phyloP scores from a whole-genome alignment of 2,797 vertebrate genomes.

The Alauda arvensis region DNA sequence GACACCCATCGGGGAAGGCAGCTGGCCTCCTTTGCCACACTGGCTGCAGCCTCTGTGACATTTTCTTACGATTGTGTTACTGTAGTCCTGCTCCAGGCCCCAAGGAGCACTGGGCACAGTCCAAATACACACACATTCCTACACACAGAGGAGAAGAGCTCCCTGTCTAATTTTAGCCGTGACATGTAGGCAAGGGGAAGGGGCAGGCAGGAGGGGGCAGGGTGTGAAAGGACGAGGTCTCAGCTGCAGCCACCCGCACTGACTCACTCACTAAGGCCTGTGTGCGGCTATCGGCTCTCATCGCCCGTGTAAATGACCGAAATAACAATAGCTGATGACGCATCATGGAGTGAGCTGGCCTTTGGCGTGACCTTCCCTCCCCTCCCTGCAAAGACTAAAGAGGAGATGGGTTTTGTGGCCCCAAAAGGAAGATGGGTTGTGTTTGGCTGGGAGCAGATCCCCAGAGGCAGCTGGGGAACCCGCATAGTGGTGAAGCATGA shows the following conservation, averaged over 20 bases:
- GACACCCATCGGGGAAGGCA: background rate
- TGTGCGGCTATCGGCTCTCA: background rate
- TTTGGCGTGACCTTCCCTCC: rapidly evolving
- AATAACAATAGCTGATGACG: background rate
- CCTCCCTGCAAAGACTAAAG: background rate
- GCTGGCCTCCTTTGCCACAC: background rate
- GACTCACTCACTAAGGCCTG: background rate
- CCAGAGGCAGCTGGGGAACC: background rate
- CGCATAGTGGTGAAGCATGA: rapidly evolving
- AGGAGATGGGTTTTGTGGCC: background rate
- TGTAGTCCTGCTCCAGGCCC: background rate
- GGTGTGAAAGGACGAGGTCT: background rate
- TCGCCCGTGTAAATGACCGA: rapidly evolving
- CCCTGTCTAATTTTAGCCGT: background rate
- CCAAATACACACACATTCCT: background rate
- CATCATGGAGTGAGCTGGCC: background rate
- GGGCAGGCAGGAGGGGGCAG: background rate
- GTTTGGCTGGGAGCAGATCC: background rate
- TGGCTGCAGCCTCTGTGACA: background rate
- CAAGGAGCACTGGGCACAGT: background rate
- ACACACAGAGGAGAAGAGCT: background rate
- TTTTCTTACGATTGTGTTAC: background rate
- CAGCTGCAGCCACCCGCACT: background rate
- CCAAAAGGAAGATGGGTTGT: background rate
- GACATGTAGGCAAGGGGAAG: background rate